Conservation (phyloP, 64 coral and sea anemone species). For the Actinia equina region DNA sequence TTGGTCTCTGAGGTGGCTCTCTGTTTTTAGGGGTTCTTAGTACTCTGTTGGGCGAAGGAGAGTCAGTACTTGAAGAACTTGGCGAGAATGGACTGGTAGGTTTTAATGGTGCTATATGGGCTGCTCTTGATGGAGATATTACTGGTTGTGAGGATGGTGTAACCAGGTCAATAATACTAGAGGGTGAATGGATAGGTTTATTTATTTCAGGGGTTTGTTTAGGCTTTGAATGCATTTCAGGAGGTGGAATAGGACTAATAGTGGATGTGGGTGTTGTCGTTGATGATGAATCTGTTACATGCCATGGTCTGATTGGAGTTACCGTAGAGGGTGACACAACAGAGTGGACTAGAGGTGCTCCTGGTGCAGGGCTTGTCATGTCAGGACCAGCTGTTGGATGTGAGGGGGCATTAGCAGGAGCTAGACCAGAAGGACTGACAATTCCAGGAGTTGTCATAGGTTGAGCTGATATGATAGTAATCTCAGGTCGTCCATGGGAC, state of each 20-base stretch:
- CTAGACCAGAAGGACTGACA: conserved; percentile 9
- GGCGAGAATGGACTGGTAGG: not conserved
- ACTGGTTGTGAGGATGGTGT: not conserved
- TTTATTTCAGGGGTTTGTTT: not conserved
- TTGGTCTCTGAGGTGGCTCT: conserved; percentile 79
- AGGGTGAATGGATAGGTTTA: not conserved
- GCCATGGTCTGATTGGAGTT: not conserved
- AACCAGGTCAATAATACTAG: not conserved
- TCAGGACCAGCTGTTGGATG: not conserved
- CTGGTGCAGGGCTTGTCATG: not conserved
- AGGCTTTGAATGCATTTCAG: not conserved
- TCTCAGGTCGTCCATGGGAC: conserved; percentile 69
- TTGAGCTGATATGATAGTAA: conserved; percentile 79
- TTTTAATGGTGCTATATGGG: not conserved
- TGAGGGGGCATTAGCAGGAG: not conserved
- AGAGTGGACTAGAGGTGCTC: not conserved
- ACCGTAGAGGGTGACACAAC: not conserved
- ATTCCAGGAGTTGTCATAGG: conserved; percentile 59
- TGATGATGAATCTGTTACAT: not conserved
- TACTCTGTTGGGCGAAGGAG: not conserved
- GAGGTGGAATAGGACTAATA: not conserved
- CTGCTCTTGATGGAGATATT: not conserved
- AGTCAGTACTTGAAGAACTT: not conserved
- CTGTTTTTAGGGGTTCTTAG: conserved; percentile 28
- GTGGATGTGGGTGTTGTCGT: not conserved